Percentiles rank a stretch among this genome's conserved stretches.
Conservation (phyloP, 1,140 invertebrate species). For the Pseudomyrmex cubaensis region DNA sequence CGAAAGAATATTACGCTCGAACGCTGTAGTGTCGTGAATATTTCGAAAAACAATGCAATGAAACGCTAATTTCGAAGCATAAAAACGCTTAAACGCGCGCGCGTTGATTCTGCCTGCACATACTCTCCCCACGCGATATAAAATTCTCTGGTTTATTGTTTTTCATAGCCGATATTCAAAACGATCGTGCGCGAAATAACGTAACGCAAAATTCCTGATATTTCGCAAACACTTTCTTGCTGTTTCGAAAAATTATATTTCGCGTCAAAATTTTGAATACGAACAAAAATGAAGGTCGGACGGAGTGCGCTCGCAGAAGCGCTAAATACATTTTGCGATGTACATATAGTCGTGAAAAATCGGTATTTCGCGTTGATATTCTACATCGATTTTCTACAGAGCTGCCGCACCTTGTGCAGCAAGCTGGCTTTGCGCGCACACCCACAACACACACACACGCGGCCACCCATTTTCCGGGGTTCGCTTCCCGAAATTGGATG, state of each 20-base stretch:
- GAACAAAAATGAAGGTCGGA: neutral
- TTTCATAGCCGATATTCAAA: neutral
- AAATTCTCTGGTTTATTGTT: neutral
- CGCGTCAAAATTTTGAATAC: neutral
- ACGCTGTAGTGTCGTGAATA: neutral
- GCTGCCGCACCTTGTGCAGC: neutral
- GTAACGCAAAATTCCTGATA: neutral
- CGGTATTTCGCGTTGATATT: no score
- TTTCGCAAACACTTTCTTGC: neutral
- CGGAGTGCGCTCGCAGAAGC: neutral
- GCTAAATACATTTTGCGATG: neutral
- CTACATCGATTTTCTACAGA: no score
- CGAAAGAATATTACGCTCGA: neutral
- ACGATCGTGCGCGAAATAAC: neutral
- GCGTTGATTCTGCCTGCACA: neutral
- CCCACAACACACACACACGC: neutral
- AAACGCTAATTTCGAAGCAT: conserved; percentile 3
- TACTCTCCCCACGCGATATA: no score
- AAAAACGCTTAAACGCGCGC: neutral
- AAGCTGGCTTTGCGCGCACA: neutral
- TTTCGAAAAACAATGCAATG: neutral
- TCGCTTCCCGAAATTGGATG: conserved; percentile 53
- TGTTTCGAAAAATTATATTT: neutral
- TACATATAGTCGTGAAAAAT: neutral
- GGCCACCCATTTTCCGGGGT: conserved; percentile 23